A percentile compares a stretch with the other conserved stretches of the same genome.
phyloP scores from a whole-genome alignment of 2,797 vertebrate genomes.

The Schizopygopsis malacanthus region DNA sequence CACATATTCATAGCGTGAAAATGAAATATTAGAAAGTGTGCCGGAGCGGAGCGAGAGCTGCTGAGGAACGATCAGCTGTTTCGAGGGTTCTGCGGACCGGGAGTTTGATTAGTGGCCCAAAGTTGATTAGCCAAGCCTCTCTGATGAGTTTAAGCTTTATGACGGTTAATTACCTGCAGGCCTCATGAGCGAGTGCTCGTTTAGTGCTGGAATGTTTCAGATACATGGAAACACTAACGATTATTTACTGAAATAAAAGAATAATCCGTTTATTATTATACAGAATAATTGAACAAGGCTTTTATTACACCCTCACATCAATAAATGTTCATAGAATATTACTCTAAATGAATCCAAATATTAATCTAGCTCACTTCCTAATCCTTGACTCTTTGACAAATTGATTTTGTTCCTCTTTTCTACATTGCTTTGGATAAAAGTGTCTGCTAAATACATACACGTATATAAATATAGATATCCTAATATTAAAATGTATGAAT shows the following conservation, averaged over 20 bases:
- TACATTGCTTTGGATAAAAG: background rate
- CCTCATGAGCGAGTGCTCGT: conserved; percentile 11
- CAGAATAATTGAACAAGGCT: background rate
- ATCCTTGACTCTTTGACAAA: background rate
- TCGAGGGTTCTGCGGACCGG: conserved; percentile 24
- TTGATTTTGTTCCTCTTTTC: background rate
- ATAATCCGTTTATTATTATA: background rate
- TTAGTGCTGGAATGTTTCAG: conserved; percentile 14
- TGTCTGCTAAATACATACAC: background rate
- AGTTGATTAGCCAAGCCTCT: conserved; percentile 61
- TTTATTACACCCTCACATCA: background rate
- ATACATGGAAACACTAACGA: background rate
- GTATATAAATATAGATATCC: background rate
- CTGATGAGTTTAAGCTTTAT: conserved; percentile 55
- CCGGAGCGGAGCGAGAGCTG: background rate
- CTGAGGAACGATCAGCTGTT: conserved; percentile 40
- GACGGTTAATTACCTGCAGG: conserved; percentile 56
- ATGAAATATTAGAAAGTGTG: background rate
- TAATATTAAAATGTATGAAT: too few species aligned
- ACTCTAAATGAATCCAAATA: background rate
- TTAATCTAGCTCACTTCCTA: background rate
- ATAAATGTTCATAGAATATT: background rate
- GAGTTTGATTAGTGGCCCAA: conserved; percentile 50
- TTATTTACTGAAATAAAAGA: conserved; percentile 9
- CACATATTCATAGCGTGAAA: too few species aligned